phyloP scores from a whole-genome alignment of 2,113 vertebrate genomes.

The Argyrosomus japonicus region DNA sequence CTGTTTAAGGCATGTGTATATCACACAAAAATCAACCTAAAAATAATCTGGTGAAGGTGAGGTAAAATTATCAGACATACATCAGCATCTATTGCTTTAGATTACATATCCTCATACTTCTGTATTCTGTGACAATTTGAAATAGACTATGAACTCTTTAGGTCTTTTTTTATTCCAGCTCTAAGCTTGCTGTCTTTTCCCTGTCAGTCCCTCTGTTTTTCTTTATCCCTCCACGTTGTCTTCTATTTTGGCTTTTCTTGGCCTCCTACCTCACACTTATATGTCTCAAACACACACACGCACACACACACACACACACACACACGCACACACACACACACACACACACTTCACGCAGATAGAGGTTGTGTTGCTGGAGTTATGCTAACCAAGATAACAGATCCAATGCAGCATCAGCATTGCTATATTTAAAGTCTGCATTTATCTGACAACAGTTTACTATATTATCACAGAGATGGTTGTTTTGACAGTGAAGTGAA shows the following conservation, averaged over 20 bases:
- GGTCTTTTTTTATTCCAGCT: slow-evolving; percentile 16
- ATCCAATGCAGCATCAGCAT: slow-evolving; percentile 55
- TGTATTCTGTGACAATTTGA: neutral
- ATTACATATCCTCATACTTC: neutral
- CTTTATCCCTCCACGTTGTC: slow-evolving; percentile 62
- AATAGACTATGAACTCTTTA: neutral
- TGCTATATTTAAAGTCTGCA: slow-evolving; percentile 48
- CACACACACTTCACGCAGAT: slow-evolving; percentile 4
- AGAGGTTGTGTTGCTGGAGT: slow-evolving; percentile 5
- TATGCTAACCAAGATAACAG: slow-evolving; percentile 39
- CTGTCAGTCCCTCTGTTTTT: slow-evolving; percentile 14
- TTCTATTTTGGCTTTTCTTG: slow-evolving; percentile 73
- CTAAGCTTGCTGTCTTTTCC: slow-evolving; percentile 9
- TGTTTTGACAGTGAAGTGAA: slow-evolving; percentile 6
- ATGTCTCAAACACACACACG: slow-evolving; percentile 30
- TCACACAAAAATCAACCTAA: neutral
- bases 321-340: slow-evolving; percentile 13
- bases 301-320: neutral
- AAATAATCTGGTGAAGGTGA: neutral
- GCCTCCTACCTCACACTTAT: slow-evolving; percentile 71
- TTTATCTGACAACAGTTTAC: slow-evolving; percentile 35
- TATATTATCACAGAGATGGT: neutral
- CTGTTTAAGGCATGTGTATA: neutral
- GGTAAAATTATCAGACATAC: neutral
- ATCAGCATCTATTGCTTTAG: neutral